Evolutionary conservation across 2,888 invertebrate species (phyloP), one percentile per base, ranked within the genome.

Genomic region (Leucophora obtusa): DNA sequence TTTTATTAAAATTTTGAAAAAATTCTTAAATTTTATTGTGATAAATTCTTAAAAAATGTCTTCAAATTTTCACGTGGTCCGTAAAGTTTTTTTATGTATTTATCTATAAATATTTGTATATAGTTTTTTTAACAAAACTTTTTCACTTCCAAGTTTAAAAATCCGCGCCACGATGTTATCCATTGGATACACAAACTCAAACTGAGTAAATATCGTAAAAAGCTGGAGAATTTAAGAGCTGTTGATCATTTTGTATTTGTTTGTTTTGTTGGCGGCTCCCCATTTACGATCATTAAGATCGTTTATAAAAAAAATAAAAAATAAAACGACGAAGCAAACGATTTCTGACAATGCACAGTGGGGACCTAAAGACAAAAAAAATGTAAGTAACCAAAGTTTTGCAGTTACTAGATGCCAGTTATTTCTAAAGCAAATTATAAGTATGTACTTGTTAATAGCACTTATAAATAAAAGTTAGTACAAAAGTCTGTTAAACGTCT

Each of bases 131-230:
- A 14, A n/a, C 35, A 47, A 63, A 51, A 71, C 24, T 54, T 56
- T 54, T 70, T 53, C 28, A 14, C 43, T 66, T 15, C 10, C 63
- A 47, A n/a, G n/a, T 62, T 72, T 35, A 18, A 59, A 43, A 74
- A 69, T 21, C 38, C 70, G 70, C 70, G 69, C 28, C 70, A 17
- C 82, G 79, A 80, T 69, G 73, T 82, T 72, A 74, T 84, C 84
- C 79, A 78, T 73, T 83, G 84, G 84, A 86, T 86, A 87, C 86
- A 86, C 86, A 84, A 86, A 87, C 87, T 86, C 86, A 85, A 86
- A 89, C 89, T 89, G 87, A 89, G 87, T 85, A 85, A 84, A 88
- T 87, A 87, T 86, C 84, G 85, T 84, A 86, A 86, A 85, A 86
- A 85, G 83, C 81, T 87, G 84, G 84, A 86, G 85, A 85, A 85